Evolutionary conservation across 2,113 vertebrate genomes (phyloP).

Genomic region (Halichoerus grypus): DNA sequence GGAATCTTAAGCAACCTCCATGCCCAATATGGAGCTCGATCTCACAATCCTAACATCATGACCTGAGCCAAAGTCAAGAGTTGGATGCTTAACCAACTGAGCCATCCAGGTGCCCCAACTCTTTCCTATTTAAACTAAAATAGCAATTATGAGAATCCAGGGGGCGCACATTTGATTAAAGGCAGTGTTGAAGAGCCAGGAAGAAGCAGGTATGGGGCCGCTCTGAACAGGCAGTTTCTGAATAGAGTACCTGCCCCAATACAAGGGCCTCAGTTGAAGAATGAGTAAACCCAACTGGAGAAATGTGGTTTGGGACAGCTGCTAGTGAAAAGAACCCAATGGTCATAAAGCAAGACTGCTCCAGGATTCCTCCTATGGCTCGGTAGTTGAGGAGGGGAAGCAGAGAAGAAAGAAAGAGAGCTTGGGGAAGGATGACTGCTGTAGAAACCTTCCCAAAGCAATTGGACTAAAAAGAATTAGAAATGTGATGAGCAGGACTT

Average conservation of each 20-base stretch:
- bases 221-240: background rate
- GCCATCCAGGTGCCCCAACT: background rate
- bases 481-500: conserved; percentile 14
- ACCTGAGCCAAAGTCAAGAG: background rate
- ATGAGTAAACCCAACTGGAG: background rate
- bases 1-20: background rate
- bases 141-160: background rate
- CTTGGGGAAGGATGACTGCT: background rate
- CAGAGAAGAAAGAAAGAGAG: background rate
- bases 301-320: background rate
- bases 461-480: background rate
- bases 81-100: background rate
- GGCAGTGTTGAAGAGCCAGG: background rate
- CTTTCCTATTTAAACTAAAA: background rate
- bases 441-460: background rate
- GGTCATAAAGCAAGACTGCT: background rate
- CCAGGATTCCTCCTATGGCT: background rate
- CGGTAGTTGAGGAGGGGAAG: too few relatives aligned
- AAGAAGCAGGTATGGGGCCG: background rate
- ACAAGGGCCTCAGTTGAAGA: background rate
- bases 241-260: too few relatives aligned
- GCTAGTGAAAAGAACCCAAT: background rate
- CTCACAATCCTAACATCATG: background rate
- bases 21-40: background rate
- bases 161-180: background rate